phyloP scores from a whole-genome alignment of 2,888 invertebrate genomes.

The Mythimna albipuncta region DNA sequence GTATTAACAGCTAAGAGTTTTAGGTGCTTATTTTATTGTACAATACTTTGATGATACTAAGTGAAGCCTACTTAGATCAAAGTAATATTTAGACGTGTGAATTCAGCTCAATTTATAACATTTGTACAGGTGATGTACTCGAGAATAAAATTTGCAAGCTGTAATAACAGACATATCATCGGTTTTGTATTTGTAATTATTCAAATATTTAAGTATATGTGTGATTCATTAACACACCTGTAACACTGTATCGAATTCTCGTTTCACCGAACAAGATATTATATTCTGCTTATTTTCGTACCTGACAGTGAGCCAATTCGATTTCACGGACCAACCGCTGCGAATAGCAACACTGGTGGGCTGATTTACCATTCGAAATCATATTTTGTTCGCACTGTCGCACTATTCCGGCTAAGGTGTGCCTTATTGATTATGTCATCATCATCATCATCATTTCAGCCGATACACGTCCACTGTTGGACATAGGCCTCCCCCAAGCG shows the following conservation, averaged over 20 bases:
- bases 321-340: conserved; percentile 85
- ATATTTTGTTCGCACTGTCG: conserved; percentile 65
- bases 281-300: conserved; percentile 85
- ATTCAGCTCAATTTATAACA: conserved; percentile 22
- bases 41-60: conserved; percentile 35
- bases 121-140: conserved; percentile 34
- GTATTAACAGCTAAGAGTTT: neutral
- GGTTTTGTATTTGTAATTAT: conserved; percentile 51
- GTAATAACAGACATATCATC: conserved; percentile 19
- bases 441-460: too few species aligned
- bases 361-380: conserved; percentile 73
- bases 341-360: conserved; percentile 77
- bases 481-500: too few species aligned
- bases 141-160: conserved; percentile 24
- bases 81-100: conserved; percentile 30
- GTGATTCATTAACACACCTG: conserved; percentile 75
- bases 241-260: conserved; percentile 71
- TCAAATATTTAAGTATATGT: conserved; percentile 45
- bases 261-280: conserved; percentile 76
- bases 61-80: conserved; percentile 34
- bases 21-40: neutral
- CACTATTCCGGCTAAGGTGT: conserved; percentile 39
- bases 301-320: conserved; percentile 88
- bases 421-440: conserved; percentile 15
- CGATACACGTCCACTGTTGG: too few species aligned